A percentile compares a stretch with the other conserved stretches of the same genome.
Conservation (phyloP, 2,888 invertebrate species). For the Trachelus tabidus region DNA sequence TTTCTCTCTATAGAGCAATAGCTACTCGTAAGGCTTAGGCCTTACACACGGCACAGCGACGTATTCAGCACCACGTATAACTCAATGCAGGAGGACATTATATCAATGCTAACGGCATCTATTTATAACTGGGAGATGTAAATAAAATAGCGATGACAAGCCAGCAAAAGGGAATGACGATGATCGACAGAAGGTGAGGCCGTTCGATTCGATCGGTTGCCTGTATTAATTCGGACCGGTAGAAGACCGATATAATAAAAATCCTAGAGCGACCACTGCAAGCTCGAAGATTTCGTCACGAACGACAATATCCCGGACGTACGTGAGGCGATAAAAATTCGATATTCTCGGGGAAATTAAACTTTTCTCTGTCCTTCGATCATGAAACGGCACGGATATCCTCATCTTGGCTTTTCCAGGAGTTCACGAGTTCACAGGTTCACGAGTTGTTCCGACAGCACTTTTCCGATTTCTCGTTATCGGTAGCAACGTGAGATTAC, state of each 20-base stretch:
- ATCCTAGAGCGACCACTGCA: no score
- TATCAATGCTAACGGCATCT: not conserved
- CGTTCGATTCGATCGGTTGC: not conserved
- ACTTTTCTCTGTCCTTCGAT: no score
- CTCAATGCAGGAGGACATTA: not conserved
- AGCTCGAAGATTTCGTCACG: no score
- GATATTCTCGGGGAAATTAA: no score
- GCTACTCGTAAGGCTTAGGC: not conserved
- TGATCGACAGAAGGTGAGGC: not conserved
- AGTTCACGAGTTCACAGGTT: no score
- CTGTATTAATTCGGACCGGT: not conserved
- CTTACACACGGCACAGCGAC: not conserved
- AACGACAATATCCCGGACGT: no score
- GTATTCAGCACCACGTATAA: not conserved
- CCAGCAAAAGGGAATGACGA: not conserved
- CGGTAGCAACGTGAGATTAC: no score
- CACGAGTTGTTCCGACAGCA: no score
- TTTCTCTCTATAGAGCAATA: not conserved
- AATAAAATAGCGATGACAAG: not conserved
- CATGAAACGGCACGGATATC: no score
- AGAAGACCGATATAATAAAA: not conserved
- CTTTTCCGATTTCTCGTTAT: no score
- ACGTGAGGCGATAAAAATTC: no score
- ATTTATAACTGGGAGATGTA: not conserved
- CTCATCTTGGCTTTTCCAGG: no score